phyloP scores from a whole-genome alignment of 2,797 vertebrate species.

The Nasua narica region DNA sequence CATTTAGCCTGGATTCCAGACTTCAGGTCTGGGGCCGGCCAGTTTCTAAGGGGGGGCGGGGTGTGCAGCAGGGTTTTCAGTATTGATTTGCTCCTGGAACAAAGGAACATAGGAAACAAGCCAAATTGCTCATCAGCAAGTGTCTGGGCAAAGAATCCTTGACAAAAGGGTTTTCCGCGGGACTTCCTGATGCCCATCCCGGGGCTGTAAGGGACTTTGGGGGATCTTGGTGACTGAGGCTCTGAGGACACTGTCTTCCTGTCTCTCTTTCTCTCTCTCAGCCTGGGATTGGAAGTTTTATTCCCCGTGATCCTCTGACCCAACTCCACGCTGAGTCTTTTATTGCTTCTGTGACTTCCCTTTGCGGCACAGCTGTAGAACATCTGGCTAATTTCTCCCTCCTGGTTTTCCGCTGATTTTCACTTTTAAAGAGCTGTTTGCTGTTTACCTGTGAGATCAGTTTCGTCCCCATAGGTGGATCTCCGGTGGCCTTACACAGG shows the following conservation, averaged over 20 bases:
- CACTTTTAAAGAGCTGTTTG: slow-evolving; percentile 8
- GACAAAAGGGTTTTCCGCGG: neutral
- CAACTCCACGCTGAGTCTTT: neutral
- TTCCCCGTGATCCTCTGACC: neutral
- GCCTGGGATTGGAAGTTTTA: neutral
- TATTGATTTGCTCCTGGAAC: neutral
- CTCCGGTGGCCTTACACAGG: neutral
- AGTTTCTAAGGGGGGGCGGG: neutral
- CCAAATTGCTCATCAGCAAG: neutral
- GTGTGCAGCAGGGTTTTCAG: neutral
- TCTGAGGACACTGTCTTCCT: neutral
- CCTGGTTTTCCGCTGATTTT: neutral
- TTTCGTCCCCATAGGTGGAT: neutral
- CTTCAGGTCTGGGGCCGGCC: neutral
- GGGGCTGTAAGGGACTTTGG: neutral
- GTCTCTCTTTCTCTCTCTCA: neutral
- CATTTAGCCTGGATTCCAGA: neutral
- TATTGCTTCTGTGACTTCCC: neutral
- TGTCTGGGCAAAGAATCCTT: neutral
- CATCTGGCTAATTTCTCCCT: slow-evolving; percentile 26
- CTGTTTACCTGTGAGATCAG: neutral
- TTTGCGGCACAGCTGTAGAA: slow-evolving; percentile 32
- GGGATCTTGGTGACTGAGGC: neutral
- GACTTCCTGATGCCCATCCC: neutral
- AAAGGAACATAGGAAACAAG: neutral